Conservation (phyloP, 2,888 invertebrate genomes). For the Drosophila helvetica region DNA sequence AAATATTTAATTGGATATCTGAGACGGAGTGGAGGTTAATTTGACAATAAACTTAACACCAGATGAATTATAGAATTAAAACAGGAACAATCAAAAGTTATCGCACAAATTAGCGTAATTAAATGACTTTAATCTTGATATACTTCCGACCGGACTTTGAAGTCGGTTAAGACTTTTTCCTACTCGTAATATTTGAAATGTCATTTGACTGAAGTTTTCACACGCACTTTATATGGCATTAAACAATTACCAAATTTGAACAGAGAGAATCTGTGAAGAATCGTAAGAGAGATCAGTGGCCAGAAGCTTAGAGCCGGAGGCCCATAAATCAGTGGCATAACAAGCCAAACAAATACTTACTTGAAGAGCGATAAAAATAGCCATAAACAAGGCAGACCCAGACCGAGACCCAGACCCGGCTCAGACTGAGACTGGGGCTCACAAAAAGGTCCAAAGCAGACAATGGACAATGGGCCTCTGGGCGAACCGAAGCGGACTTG, state of each 20-base stretch:
- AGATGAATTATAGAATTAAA: not conserved
- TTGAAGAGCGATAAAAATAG: conserved; percentile 56
- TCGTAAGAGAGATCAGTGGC: conserved; percentile 27
- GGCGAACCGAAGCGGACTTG: conserved; percentile 51
- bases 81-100: not conserved
- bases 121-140: conserved; percentile 16
- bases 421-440: conserved; percentile 24
- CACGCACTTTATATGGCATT: conserved; percentile 31
- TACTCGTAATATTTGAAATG: not conserved
- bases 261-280: conserved; percentile 36
- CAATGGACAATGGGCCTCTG: conserved; percentile 18
- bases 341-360: conserved; percentile 41
- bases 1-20: not conserved
- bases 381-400: conserved; percentile 43
- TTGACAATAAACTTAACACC: not conserved
- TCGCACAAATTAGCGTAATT: conserved; percentile 1
- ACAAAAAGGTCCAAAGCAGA: conserved; percentile 35
- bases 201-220: conserved; percentile 2
- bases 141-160: not conserved
- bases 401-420: conserved; percentile 33
- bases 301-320: conserved; percentile 43
- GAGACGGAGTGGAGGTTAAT: not conserved
- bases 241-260: conserved; percentile 43
- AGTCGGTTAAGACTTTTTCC: conserved; percentile 34
- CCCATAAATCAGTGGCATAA: conserved; percentile 50